A percentile compares a stretch with the other conserved stretches of the same genome.
Evolutionary conservation across 1,140 invertebrate genomes (phyloP).

Genomic region (Gyrodactylus bullatarudis): DNA sequence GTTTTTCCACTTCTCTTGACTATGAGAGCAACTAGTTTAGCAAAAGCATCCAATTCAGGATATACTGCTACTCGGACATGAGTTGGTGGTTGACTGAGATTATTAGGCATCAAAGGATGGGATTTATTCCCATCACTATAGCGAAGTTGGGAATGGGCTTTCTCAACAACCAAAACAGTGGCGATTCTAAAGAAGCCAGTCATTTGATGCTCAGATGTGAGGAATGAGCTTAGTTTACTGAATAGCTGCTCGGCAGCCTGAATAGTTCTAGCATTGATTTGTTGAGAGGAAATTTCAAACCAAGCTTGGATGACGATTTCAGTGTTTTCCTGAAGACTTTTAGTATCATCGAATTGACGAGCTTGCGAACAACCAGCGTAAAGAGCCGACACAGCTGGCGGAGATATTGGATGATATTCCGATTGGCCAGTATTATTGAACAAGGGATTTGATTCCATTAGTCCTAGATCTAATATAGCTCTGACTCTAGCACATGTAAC

Average conservation of each 20-base stretch:
- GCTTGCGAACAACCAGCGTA: conserved; percentile 53
- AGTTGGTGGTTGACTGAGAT: conserved; percentile 25
- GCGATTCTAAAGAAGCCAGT: conserved; percentile 79
- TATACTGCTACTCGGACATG: neutral
- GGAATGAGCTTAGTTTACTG: conserved; percentile 24
- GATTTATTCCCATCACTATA: conserved; percentile 22
- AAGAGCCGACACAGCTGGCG: conserved; percentile 39
- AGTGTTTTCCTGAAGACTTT: conserved; percentile 64
- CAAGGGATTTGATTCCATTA: conserved; percentile 11
- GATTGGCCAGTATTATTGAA: conserved; percentile 12
- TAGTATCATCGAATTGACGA: conserved; percentile 61
- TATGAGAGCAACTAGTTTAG: conserved; percentile 56
- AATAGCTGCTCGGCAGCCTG: conserved; percentile 25
- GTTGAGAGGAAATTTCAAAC: conserved; percentile 44
- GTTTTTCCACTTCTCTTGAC: conserved; percentile 37
- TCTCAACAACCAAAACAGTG: conserved; percentile 75
- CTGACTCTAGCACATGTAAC: conserved; percentile 9
- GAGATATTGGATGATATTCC: conserved; percentile 9
- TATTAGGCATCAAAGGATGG: conserved; percentile 56
- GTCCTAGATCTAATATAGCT: conserved; percentile 13
- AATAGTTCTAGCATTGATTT: conserved; percentile 78
- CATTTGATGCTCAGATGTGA: conserved; percentile 76
- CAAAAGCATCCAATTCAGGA: conserved; percentile 45
- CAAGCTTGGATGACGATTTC: conserved; percentile 69
- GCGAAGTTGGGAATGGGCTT: conserved; percentile 28